A percentile compares a stretch with the other conserved stretches of the same genome.
These are phyloP conservation scores for Sebastolobus alascanus DNA, from an alignment of 2,797 vertebrate genomes.

Conservation along the genomic window DNA sequence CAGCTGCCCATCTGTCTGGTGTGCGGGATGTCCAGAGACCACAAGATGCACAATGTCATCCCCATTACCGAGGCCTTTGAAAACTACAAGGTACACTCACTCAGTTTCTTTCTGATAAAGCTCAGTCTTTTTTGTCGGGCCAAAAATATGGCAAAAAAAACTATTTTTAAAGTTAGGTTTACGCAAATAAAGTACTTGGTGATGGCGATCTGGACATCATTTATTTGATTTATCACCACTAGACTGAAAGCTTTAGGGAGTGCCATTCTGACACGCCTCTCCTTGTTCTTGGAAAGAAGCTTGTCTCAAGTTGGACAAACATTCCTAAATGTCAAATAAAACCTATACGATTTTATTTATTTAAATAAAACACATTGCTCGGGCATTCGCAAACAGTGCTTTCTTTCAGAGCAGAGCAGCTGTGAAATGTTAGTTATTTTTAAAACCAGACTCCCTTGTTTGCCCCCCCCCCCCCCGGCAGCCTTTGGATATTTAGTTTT, in stretches of 20 bases:
- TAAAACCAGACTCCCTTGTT: constrained; percentile 21
- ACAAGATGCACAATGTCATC: constrained; percentile 84
- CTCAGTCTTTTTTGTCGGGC: not conserved
- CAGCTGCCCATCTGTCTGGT: constrained; percentile 85
- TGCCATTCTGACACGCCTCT: not conserved
- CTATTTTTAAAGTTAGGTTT: not conserved
- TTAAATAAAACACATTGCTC: not conserved
- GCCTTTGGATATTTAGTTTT: constrained; percentile 18
- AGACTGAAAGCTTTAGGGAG: not conserved
- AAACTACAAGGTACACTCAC: constrained; percentile 79
- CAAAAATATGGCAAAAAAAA: not conserved
- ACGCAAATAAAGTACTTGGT: not conserved
- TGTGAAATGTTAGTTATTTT: constrained; percentile 7
- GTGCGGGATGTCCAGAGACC: constrained; percentile 85
- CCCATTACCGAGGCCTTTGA: constrained; percentile 84
- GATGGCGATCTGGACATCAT: no score
- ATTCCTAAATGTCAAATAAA: not conserved
- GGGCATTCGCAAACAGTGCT: not conserved
- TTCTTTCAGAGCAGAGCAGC: constrained; percentile 16
- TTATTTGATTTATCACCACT: not conserved
- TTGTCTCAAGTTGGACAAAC: not conserved
- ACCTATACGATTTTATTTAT: not conserved
- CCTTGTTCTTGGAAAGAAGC: not conserved
- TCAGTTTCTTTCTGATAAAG: not conserved
- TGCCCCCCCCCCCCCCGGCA: not conserved